Conservation (phyloP, 2,888 invertebrate species). For the Therioaphis trifolii region DNA sequence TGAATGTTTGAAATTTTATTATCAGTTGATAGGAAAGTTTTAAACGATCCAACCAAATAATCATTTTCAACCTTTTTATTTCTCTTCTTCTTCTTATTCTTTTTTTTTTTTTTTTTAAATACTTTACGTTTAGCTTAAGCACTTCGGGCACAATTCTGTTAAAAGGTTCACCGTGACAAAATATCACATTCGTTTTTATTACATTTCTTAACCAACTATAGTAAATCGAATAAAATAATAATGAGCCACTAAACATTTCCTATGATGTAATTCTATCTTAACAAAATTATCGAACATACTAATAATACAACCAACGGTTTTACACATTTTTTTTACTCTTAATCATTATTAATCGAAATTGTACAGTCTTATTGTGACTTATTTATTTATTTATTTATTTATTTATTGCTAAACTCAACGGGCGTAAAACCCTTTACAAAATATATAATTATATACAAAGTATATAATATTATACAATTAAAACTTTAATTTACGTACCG, state of each 20-base stretch:
- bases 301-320: not conserved
- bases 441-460: no score
- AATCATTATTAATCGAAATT: not conserved
- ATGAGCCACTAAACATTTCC: not conserved
- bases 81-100: not conserved
- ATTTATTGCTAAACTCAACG: no score
- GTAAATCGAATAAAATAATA: conserved; percentile 46
- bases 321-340: not conserved
- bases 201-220: conserved; percentile 30
- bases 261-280: not conserved
- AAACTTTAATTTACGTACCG: not conserved
- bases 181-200: conserved; percentile 47
- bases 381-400: no score
- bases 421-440: no score
- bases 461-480: no score
- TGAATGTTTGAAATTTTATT: conserved; percentile 40
- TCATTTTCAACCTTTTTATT: conserved; percentile 63
- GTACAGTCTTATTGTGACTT: no score
- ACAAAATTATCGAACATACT: not conserved
- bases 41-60: conserved; percentile 57
- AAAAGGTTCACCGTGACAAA: conserved; percentile 55
- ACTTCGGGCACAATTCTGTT: conserved; percentile 44
- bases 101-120: conserved; percentile 49
- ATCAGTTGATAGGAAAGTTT: conserved; percentile 59
- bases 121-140: conserved; percentile 40